Evolutionary conservation across 1,140 invertebrate genomes (phyloP), one percentile per base, ranked within the genome.

Genomic region (Neotoxoptera formosana): DNA sequence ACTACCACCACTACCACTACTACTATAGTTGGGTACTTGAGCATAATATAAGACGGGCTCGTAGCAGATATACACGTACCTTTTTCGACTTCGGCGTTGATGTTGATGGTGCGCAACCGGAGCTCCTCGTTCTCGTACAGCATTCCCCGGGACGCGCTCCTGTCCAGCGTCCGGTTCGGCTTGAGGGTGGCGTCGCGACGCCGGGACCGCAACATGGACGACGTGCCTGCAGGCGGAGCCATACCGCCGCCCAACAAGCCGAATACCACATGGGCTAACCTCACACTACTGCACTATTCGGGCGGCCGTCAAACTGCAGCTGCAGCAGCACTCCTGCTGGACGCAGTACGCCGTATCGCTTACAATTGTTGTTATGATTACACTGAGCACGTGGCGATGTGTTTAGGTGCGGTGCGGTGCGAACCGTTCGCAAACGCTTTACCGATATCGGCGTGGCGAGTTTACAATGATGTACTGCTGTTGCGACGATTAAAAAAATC

Each of bases 91-190:
- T 98, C 98, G n/a, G 98, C 98, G 95, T 98, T 98, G 94, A 98
- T 98, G 94, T 98, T 97, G 95, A 98, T 98, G 45, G 98, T 98
- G 94, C 98, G 96, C 94, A 98, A 95, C 94, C 98, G 96, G n/a
- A 98, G 96, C 95, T 98, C 98, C 95, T 98, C 98, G 96, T 98
- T 98, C 95, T 98, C 98, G 96, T 97, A 98, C 94, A 98, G 96
- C 97, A 98, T 98, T 91, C 97, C 97, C 94, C 97, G 96, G 45
- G 97, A 97, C 41, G 97, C 98, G 95, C 97, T 98, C 94, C 97
- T 96, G 95, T 98, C 97, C 95, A 98, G 97, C 95, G 96, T 96
- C 93, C 97, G 96, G 95, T 97, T 97, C 36, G 97, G 97, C 94
- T 97, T 97, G 95, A 97, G 95, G 95, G 96, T 97, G 94, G 96